Evolutionary conservation across 2,113 vertebrate genomes (phyloP), one percentile per base, ranked within the genome.

Genomic region (Zapus hudsonius): DNA sequence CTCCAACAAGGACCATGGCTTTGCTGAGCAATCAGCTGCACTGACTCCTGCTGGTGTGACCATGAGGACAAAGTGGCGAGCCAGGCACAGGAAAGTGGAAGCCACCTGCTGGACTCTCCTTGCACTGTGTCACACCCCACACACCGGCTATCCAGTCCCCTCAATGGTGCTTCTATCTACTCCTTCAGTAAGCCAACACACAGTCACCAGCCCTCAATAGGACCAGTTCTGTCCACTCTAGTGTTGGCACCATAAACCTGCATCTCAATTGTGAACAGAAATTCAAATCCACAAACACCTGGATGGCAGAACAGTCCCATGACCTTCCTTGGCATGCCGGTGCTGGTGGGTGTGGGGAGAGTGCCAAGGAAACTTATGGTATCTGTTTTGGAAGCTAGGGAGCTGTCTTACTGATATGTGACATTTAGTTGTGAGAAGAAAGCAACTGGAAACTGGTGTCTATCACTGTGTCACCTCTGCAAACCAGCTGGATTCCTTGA

Each of bases 401-500:
- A 69, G 36, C 15, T 40, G 17, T 57, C 27, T 66, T 36, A 64
- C n/a, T 33, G 66, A 84, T 19, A 17, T 29, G 72, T 61, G 76
- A 78, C 22, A 36, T 33, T 74, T 84, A 76, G 38, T 79, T 92
- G 44, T 63, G 25, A 23, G 13, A 9, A 22, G 38, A 40, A 75
- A 57, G 42, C 59, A 88, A 57, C 20, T 20, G 31, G 36, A 13
- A 27, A 59, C 31, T 33, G 40, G 29, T 52, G 1, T 57, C 44
- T 67, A 7, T 76, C 29, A 67, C 31, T 57, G 16, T 31, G 27
- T 76, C n/a, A 72, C 73, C 79, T 85, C 40, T 82, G 75, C 75
- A 93, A 84, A 91, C n/a, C 72, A 93, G 17, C 76, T 91, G 87
- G 61, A 4, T 95, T 80, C 23, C 57, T 78, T 36, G n/a, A 66